phyloP scores from a whole-genome alignment of 1,140 invertebrate species.

The Saccostrea glomerata region DNA sequence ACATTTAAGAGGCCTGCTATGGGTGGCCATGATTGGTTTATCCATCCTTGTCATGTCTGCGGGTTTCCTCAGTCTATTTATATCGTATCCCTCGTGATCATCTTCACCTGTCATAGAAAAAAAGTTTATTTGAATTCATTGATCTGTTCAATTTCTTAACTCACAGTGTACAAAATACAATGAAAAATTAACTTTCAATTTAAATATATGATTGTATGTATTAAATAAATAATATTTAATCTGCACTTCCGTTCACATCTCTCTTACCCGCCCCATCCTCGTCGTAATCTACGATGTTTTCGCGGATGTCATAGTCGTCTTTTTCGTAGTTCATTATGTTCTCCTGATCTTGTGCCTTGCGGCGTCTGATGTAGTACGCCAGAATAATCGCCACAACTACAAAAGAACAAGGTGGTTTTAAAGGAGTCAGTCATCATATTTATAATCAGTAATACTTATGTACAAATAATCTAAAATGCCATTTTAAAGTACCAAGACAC shows the following conservation, averaged over 20 bases:
- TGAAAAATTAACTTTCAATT: background rate
- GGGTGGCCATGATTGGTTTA: constrained; percentile 48
- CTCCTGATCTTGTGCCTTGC: constrained; percentile 87
- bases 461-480: too few species aligned
- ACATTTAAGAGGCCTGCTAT: constrained; percentile 51
- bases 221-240: background rate
- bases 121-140: background rate
- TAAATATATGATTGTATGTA: background rate
- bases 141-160: too few species aligned
- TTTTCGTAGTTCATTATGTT: constrained; percentile 92
- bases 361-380: constrained; percentile 88
- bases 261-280: constrained; percentile 89
- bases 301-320: constrained; percentile 94
- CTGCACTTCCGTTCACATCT: background rate
- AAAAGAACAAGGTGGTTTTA: constrained; percentile 62
- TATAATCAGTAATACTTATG: too few species aligned
- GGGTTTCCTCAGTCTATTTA: constrained; percentile 93
- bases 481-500: too few species aligned
- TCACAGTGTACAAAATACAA: too few species aligned
- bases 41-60: constrained; percentile 55
- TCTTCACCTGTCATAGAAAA: constrained; percentile 87
- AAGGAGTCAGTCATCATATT: too few species aligned
- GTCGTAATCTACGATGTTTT: constrained; percentile 99
- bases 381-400: constrained; percentile 95
- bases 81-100: constrained; percentile 99